Base-by-base conservation (phyloP, 1,140 invertebrate genomes). In the Drosophila repletoides region DNA sequence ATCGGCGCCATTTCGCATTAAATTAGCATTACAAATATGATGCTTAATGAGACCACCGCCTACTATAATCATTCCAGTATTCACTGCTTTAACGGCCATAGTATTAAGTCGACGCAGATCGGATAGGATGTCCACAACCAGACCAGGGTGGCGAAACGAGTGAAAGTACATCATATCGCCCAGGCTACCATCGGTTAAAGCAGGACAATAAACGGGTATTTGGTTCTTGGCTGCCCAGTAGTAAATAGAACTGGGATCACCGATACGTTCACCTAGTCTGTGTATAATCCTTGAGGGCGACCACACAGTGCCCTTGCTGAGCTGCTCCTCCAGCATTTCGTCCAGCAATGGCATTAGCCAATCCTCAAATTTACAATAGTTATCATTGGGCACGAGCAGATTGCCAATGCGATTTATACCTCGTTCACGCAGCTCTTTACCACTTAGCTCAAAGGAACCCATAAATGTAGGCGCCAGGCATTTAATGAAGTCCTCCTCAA, bases 151-250 rank as follows among this genome's bases (percentile, higher is more conserved):
- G 86, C 94, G 95, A 86, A 95, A 98, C 0, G 97, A 98, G 92
- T 99, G 98, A 75, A 99, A 99, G 90, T 98, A 99, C 93, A 99
- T 96, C 98, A 99, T 99, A 90, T 99, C 99, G 1, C 98, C 99
- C 10, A 99, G 91, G 81, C 97, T 98, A 2, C 99, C 99, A 93
- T 99, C 99, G 0, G 98, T 99, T 49, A 99, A 91, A 0, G 98
- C 98, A 1, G 99, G 99, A 92, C 98, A 97, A 89, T 98, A 99
- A 0, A 99, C 95, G 3, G 99, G 99, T 90, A 99, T 99, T 81
- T 98, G 95, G 92, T 99, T 99, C 89, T 96, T 97, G 65, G 96
- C 95, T 21, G 98, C 97, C 99, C 99, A 99, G 90, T 99, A 99
- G 89, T 96, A 99, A 48, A 99, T 97, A 17, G 98, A 99, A 29